These are phyloP conservation scores for Trichacis sp. DNA, from an alignment of 2,888 invertebrate genomes.

Conservation along the genomic window DNA sequence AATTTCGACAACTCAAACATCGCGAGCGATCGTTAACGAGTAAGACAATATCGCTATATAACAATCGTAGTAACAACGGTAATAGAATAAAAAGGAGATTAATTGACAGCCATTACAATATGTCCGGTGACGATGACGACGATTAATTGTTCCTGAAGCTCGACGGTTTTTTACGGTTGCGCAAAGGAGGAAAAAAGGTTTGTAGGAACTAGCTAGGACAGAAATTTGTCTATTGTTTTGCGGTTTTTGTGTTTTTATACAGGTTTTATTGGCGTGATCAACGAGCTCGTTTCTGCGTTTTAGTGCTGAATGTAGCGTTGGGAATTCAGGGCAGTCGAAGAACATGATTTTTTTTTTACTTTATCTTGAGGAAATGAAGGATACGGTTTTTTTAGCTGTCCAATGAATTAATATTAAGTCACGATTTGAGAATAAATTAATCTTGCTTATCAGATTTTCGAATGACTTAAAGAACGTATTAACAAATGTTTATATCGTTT, in stretches of 20 bases:
- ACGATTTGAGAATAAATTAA: too few relatives aligned
- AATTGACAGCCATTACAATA: conserved; percentile 16
- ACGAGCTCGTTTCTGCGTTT: not conserved
- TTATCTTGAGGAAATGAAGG: too few relatives aligned
- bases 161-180: not conserved
- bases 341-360: too few relatives aligned
- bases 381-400: too few relatives aligned
- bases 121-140: not conserved
- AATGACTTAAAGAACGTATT: too few relatives aligned
- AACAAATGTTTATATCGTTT: too few relatives aligned
- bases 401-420: too few relatives aligned
- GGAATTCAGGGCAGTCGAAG: too few relatives aligned
- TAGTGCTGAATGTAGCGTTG: too few relatives aligned
- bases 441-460: too few relatives aligned
- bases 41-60: conserved; percentile 8
- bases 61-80: conserved; percentile 13
- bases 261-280: not conserved
- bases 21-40: not conserved
- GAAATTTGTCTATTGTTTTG: not conserved
- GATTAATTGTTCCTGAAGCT: conserved; percentile 1
- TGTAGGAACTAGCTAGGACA: not conserved
- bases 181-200: not conserved
- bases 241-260: not conserved
- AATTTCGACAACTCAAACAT: conserved; percentile 10
- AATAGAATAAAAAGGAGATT: conserved; percentile 12